These are phyloP conservation scores for Pitta sordida DNA, from an alignment of 2,113 vertebrate species.

Conservation along the genomic window DNA sequence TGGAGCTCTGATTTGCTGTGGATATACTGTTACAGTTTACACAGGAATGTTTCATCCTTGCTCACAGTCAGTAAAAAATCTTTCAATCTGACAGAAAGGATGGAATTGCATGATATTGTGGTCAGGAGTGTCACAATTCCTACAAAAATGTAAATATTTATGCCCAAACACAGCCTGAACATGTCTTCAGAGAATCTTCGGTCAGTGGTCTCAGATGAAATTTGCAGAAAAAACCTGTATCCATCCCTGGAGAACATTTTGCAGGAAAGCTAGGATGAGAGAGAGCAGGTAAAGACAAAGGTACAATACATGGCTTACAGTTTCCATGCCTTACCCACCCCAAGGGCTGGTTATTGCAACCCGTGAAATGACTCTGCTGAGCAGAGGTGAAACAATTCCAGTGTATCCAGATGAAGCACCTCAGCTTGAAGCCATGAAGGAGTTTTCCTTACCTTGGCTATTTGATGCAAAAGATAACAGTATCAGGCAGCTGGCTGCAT, in stretches of 20 bases:
- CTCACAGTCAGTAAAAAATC: not conserved
- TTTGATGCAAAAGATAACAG: not conserved
- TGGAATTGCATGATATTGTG: not conserved
- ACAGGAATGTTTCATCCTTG: not conserved
- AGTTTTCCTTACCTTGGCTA: not conserved
- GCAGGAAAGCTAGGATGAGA: not conserved
- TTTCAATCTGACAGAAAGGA: not conserved
- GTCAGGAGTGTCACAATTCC: not conserved
- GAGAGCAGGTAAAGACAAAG: not conserved
- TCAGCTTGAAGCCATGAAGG: not conserved
- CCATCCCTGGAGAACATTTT: not conserved
- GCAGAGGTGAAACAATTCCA: not conserved
- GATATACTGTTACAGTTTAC: not conserved
- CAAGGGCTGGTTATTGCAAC: accelerated
- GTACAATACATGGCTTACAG: not conserved
- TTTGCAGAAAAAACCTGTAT: not conserved
- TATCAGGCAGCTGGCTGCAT: not conserved
- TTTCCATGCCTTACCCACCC: not conserved
- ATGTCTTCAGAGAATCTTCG: not conserved
- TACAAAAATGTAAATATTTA: not conserved
- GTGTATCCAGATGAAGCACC: not conserved
- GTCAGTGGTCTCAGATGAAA: accelerated
- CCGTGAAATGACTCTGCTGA: not conserved
- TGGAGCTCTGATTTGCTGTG: not conserved
- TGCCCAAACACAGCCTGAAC: not conserved